Conservation (phyloP, 2,113 vertebrate species). For the Crotalus helleri region DNA sequence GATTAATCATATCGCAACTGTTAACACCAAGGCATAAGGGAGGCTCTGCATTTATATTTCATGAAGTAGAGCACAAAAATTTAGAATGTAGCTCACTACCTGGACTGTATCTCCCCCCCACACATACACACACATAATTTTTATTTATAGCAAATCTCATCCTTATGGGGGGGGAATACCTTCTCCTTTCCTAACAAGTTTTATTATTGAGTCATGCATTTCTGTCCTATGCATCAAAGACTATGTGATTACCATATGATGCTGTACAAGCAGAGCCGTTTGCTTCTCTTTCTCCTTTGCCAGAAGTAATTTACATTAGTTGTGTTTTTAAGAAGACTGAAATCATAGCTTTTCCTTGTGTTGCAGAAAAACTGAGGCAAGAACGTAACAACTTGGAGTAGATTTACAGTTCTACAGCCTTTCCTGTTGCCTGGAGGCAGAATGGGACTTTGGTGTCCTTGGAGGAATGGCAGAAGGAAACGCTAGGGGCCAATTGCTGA, state of each 20-base stretch:
- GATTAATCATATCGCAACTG: background rate
- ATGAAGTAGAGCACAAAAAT: background rate
- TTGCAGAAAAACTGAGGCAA: conserved; percentile 6
- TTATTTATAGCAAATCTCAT: conserved; percentile 49
- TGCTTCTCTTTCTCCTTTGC: conserved; percentile 13
- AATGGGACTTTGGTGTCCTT: conserved; percentile 82
- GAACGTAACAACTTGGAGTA: conserved; percentile 66
- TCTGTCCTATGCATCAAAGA: conserved; percentile 50
- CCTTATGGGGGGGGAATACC: conserved; percentile 38
- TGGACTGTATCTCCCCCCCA: background rate
- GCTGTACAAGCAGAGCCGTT: conserved; percentile 15
- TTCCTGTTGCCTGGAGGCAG: conserved; percentile 74
- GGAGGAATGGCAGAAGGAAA: conserved; percentile 82
- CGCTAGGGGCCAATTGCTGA: conserved; percentile 81
- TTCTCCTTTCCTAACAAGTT: conserved; percentile 59
- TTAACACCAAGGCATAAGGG: background rate
- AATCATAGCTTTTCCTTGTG: conserved; percentile 47
- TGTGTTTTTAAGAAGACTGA: conserved; percentile 42
- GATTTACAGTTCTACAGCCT: conserved; percentile 76
- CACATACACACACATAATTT: background rate
- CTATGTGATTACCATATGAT: conserved; percentile 46
- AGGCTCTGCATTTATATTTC: background rate
- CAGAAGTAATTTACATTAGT: conserved; percentile 52
- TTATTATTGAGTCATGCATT: conserved; percentile 64
- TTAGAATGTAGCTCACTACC: conserved; percentile 30